Conservation (phyloP, 2,888 invertebrate species). For the Agrochola circellaris region DNA sequence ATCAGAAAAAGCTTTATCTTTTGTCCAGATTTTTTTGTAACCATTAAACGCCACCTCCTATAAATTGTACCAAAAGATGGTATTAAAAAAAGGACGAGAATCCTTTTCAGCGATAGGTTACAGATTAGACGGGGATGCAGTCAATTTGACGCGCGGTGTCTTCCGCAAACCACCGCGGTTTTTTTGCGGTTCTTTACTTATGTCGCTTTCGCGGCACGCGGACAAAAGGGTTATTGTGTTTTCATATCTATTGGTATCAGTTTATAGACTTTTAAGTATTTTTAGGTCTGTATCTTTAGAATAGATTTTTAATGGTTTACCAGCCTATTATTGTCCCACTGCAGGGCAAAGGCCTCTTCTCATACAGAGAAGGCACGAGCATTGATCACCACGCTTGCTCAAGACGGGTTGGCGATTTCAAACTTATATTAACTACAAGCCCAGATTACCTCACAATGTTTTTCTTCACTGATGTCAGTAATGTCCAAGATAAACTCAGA, state of each 20-base stretch:
- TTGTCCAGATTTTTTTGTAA: not conserved
- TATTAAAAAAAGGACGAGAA: conserved; percentile 85
- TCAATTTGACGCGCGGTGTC: conserved; percentile 85
- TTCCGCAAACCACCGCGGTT: conserved; percentile 82
- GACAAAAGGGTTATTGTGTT: conserved; percentile 60
- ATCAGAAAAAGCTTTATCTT: not conserved
- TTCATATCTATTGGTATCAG: conserved; percentile 47
- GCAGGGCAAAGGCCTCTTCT: too few relatives aligned
- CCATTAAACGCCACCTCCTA: conserved; percentile 45
- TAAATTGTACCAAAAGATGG: conserved; percentile 71
- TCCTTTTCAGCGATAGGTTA: conserved; percentile 88
- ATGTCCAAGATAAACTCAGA: too few relatives aligned
- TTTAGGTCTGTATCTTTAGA: not conserved
- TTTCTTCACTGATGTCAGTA: too few relatives aligned
- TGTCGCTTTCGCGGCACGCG: conserved; percentile 62
- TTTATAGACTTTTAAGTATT: conserved; percentile 29
- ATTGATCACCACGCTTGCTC: too few relatives aligned
- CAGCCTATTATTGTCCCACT: too few relatives aligned
- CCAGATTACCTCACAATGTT: too few relatives aligned
- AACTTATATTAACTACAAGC: too few relatives aligned
- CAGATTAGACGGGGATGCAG: conserved; percentile 87
- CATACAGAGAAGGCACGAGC: too few relatives aligned
- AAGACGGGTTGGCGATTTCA: too few relatives aligned
- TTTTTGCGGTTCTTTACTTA: conserved; percentile 75
- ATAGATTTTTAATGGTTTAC: not conserved